These are phyloP conservation scores for Takifugu bimaculatus DNA, from an alignment of 2,113 vertebrate genomes.

Conservation along the genomic window DNA sequence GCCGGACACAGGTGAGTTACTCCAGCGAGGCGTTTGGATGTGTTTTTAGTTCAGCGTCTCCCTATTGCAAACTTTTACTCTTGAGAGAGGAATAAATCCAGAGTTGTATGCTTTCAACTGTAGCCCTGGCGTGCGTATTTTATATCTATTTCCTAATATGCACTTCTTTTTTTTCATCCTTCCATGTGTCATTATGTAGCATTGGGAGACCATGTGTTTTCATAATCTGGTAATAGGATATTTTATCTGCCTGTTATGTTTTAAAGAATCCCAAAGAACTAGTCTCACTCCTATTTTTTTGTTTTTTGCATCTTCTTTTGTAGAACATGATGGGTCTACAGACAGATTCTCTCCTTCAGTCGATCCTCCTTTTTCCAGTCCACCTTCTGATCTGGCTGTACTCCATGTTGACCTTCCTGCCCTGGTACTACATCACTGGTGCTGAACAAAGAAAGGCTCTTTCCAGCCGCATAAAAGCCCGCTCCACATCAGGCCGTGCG, in stretches of 20 bases:
- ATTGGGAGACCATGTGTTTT: too few species aligned
- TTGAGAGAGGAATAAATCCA: too few species aligned
- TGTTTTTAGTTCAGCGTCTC: neutral
- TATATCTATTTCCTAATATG: too few species aligned
- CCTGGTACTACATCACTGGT: constrained; percentile 94
- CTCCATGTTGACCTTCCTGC: constrained; percentile 89
- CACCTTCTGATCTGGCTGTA: constrained; percentile 91
- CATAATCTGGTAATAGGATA: neutral
- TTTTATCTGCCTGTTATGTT: neutral
- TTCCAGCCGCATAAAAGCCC: constrained; percentile 88
- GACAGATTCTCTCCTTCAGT: constrained; percentile 71
- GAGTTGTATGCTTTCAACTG: too few species aligned
- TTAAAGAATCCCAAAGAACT: neutral
- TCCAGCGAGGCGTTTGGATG: neutral
- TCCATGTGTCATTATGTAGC: too few species aligned
- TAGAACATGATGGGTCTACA: constrained; percentile 78
- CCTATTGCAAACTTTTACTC: too few species aligned
- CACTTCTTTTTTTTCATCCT: too few species aligned
- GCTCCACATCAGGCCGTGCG: constrained; percentile 76
- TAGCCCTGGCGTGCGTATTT: too few species aligned
- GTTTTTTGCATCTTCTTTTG: neutral
- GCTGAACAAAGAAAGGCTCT: constrained; percentile 82
- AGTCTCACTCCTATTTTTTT: neutral
- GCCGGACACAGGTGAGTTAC: constrained; percentile 9
- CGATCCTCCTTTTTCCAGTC: constrained; percentile 85